Evolutionary conservation across 2,113 vertebrate species (phyloP), one percentile per base, ranked within the genome.

Genomic region (Ellobius talpinus): DNA sequence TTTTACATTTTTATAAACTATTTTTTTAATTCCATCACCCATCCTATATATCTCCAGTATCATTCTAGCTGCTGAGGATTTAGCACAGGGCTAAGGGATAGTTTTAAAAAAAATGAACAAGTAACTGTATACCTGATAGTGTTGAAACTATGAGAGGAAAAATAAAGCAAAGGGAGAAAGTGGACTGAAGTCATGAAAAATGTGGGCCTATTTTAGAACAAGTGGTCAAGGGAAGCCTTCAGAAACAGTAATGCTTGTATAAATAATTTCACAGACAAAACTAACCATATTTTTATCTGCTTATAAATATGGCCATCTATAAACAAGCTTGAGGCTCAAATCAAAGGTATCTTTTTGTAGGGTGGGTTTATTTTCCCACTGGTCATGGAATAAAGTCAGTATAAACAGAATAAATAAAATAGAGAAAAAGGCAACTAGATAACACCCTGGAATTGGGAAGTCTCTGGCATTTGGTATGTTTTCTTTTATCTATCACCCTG

Each of bases 321-420:
- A 68, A 21, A 81, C 50, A 7, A 92, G 47, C 33, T 88, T 65
- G 58, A 94, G 47, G 45, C 58, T 81, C 45, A 77, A 96, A 50
- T 82, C 45, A 92, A 87, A 73, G 55, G 12, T 36, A 4, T 66
- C 31, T 47, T 95, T 33, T 94, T 58, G 3, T 63, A 95, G 16
- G 16, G 82, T 95, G 77, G 5, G 50, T 97, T 97, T 0, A 50
- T 66, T 90, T 39, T 93, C n/a, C 8, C 96, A 93, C 24, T 52
- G 21, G 17, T 19, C 24, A 84, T 63, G 13, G 8, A 88, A n/a
- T 73, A 93, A 78, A 76, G 21, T 87, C 19, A n/a, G 24, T 70
- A 96, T 90, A 81, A 81, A 95, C 21, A 85, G 95, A 84, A 97
- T 66, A 95, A 90, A 94, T 52, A 95, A 92, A 96, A 96, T 63